phyloP scores from a whole-genome alignment of 1,140 invertebrate species.

The Drosophila sechellia region DNA sequence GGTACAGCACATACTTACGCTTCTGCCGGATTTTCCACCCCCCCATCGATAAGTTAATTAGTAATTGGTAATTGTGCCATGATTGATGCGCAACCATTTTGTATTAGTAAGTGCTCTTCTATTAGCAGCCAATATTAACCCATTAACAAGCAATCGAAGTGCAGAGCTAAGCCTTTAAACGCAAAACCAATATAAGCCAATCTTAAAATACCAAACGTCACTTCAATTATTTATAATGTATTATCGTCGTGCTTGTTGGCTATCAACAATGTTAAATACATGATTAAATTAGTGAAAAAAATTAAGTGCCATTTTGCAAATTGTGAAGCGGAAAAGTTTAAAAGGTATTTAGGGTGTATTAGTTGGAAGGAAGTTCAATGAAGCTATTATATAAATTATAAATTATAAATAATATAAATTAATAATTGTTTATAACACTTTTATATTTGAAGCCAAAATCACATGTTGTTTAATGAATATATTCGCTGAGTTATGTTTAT shows the following conservation, averaged over 20 bases:
- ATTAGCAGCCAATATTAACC: conserved; percentile 3
- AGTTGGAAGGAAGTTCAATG: background rate
- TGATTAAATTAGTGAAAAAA: conserved; percentile 25
- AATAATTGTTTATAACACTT: background rate
- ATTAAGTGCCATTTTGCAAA: background rate
- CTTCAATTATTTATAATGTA: conserved; percentile 9
- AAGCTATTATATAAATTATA: background rate
- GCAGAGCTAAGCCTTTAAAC: background rate
- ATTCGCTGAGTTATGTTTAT: too few relatives aligned
- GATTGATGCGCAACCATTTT: conserved; percentile 11
- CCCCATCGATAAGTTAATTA: conserved; percentile 12
- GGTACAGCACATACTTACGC: background rate
- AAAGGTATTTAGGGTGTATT: background rate
- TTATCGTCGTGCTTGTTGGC: background rate
- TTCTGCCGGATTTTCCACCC: background rate
- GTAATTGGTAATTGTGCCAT: conserved; percentile 41
- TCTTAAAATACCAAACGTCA: conserved; percentile 5
- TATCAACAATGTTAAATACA: background rate
- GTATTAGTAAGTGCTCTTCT: background rate
- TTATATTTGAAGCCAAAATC: background rate
- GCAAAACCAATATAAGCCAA: background rate
- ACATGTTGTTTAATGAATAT: too few relatives aligned
- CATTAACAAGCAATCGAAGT: background rate
- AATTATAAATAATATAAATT: background rate
- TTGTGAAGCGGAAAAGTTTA: background rate